These are phyloP conservation scores for Nephrotoma guestfalica DNA, from an alignment of 2,888 invertebrate genomes.

Conservation along the genomic window DNA sequence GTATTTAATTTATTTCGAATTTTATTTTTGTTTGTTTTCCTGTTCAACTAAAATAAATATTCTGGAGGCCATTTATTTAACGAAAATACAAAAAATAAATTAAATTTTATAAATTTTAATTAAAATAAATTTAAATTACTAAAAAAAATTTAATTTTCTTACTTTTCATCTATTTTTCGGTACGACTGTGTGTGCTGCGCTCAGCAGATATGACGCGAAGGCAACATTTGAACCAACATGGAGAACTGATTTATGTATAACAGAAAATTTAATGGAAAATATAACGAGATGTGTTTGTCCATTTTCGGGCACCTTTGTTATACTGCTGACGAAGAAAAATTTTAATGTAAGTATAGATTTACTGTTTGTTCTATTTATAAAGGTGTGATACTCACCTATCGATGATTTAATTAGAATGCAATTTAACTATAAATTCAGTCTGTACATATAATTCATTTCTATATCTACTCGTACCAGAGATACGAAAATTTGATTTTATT, in stretches of 20 bases:
- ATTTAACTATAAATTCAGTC: neutral
- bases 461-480: no score
- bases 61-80: neutral
- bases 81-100: neutral
- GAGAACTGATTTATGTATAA: conserved; percentile 44
- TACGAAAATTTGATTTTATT: no score
- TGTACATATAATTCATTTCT: no score
- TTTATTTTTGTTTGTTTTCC: neutral
- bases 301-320: conserved; percentile 45
- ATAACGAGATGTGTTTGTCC: conserved; percentile 45
- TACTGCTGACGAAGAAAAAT: conserved; percentile 41
- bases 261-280: conserved; percentile 34
- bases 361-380: neutral
- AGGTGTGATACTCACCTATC: no score
- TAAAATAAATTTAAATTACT: conserved; percentile 1
- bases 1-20: neutral
- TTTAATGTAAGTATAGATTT: conserved; percentile 30
- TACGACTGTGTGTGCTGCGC: neutral
- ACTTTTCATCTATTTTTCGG: neutral
- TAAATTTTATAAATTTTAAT: neutral
- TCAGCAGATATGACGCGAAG: conserved; percentile 27
- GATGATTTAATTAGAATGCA: neutral
- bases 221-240: conserved; percentile 40
- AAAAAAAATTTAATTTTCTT: neutral
- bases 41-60: neutral